Conservation (phyloP, 2,113 vertebrate genomes). For the Platysternon megacephalum region DNA sequence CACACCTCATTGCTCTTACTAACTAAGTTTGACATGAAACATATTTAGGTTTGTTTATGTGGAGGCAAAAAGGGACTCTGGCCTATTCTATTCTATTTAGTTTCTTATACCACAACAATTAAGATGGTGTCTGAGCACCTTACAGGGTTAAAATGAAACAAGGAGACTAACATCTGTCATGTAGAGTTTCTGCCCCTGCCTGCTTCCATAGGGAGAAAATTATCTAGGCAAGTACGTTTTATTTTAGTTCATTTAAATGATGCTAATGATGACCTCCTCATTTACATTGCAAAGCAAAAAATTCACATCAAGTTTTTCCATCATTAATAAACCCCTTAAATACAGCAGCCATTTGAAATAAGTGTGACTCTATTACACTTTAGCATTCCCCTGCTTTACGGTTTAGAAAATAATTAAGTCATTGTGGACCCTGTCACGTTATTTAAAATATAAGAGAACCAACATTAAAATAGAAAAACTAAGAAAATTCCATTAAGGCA, state of each 20-base stretch:
- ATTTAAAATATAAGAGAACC: background rate
- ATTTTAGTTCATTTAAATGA: background rate
- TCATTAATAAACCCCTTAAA: background rate
- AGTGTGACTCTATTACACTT: background rate
- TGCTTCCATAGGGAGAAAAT: background rate
- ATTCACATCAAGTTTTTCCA: background rate
- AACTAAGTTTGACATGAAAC: background rate
- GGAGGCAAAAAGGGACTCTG: background rate
- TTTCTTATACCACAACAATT: background rate
- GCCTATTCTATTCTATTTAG: background rate
- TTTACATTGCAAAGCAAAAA: background rate
- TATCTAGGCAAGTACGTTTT: background rate
- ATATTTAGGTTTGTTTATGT: background rate
- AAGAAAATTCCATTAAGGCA: constrained; percentile 23
- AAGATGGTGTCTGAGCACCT: background rate
- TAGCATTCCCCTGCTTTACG: background rate
- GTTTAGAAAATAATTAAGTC: background rate
- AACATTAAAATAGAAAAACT: background rate
- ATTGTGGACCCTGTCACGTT: background rate
- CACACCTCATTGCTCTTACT: background rate
- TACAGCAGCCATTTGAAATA: rapidly evolving
- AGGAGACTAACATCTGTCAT: background rate
- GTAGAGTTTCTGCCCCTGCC: background rate
- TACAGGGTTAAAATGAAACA: background rate
- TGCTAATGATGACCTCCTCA: background rate